Conservation (phyloP, 2,888 invertebrate species). For the Proisotoma minuta region DNA sequence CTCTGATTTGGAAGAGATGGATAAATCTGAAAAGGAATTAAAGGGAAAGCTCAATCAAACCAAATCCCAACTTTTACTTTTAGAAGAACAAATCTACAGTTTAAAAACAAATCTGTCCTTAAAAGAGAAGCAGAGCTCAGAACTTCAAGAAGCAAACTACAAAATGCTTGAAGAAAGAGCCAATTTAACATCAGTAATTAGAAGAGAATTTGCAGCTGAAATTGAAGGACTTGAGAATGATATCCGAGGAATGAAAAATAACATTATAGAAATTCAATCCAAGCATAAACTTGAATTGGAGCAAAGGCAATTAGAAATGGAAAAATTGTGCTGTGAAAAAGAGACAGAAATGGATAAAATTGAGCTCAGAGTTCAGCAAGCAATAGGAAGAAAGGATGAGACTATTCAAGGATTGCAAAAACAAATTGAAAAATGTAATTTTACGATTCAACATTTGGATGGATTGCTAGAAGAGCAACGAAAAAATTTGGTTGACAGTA, state of each 20-base stretch:
- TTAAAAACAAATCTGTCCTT: constrained; percentile 61
- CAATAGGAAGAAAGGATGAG: constrained; percentile 73
- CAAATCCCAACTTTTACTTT: constrained; percentile 61
- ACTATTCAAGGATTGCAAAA: constrained; percentile 66
- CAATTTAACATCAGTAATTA: constrained; percentile 58
- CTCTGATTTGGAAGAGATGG: constrained; percentile 63
- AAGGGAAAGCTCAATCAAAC: constrained; percentile 64
- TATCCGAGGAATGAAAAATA: constrained; percentile 33
- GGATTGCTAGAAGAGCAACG: constrained; percentile 67
- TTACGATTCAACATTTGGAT: constrained; percentile 70
- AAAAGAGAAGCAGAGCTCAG: constrained; percentile 55
- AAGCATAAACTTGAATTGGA: constrained; percentile 44
- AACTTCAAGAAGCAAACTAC: constrained; percentile 62
- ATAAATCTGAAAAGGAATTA: constrained; percentile 62
- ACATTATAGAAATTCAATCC: constrained; percentile 41
- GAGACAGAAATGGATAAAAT: constrained; percentile 51
- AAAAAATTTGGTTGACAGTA: constrained; percentile 44
- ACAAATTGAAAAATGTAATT: constrained; percentile 65
- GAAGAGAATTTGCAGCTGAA: constrained; percentile 61
- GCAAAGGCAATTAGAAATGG: constrained; percentile 35
- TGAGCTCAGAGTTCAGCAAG: constrained; percentile 66
- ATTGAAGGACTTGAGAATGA: constrained; percentile 56
- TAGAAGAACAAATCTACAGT: constrained; percentile 61
- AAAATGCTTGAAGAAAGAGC: constrained; percentile 58
- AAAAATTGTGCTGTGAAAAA: constrained; percentile 52